Evolutionary conservation across 2,888 invertebrate species (phyloP), one percentile per base, ranked within the genome.

Genomic region (Poecilobothrus nobilitatus): DNA sequence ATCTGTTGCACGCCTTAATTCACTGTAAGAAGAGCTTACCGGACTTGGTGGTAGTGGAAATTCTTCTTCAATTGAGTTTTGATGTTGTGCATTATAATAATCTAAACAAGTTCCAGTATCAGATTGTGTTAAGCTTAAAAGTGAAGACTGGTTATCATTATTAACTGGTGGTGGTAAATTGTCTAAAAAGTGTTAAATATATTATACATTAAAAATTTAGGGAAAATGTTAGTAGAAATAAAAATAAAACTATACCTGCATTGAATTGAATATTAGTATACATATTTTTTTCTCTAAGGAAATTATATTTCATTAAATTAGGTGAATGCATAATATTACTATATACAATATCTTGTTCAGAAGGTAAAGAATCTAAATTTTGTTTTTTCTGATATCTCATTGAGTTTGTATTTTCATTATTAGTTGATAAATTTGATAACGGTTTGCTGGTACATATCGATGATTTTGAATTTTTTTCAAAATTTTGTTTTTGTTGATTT

Each of bases 1-100:
- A 75, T 91, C 87, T 27, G 91, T 92, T 18, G 94, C 94, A 72
- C 92, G 85, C 68, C 91, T 85, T 69, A 94, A 82, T 82, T 94
- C 94, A 77, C 94, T 94, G 76, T 94, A 95, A 74, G 93, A 94
- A 3, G 94, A 94, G 76, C 93, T 94, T 0, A 94, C 94, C 2
- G 94, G 94, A 71, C 93, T 93, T 10, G 94, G 93, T 8, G 94
- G 94, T 22, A 92, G 91, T 69, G 89, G 86, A 72, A 90, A 84
- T 75, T 91, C 90, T 72, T 92, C 91, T 67, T 82, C 82, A 27
- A 63, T 15, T 22, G 63, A 18, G 27, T 15, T 63, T 27, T 63
- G 20, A 34, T 8, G 8, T 37, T 65, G 33, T 66, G 72, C 71
- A 22, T 70, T 69, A 44, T 72, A 66, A 72, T 73, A 75, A 8